Conservation (phyloP, 2,113 vertebrate genomes). For the Pandion haliaetus region DNA sequence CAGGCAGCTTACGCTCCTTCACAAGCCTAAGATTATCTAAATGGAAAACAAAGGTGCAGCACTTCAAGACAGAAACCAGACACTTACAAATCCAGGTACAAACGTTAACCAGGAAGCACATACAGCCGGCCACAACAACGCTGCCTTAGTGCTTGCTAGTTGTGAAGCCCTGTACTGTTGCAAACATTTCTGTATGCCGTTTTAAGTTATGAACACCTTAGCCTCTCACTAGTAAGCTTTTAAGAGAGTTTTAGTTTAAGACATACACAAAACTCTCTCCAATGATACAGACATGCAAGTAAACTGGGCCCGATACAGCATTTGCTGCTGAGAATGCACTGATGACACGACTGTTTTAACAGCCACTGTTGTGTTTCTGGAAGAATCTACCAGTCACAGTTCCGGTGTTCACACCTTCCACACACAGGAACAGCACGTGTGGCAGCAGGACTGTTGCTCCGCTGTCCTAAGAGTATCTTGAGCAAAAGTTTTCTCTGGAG, state of each 20-base stretch:
- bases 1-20: no score
- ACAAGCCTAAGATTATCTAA: background rate
- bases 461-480: accelerated
- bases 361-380: accelerated
- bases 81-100: accelerated
- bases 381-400: no score
- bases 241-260: background rate
- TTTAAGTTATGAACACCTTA: background rate
- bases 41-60: background rate
- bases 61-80: background rate
- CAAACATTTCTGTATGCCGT: background rate
- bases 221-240: background rate
- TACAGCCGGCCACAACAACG: accelerated
- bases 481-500: background rate
- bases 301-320: background rate
- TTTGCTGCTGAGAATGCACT: background rate
- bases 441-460: background rate
- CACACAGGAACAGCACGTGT: accelerated
- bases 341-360: no score
- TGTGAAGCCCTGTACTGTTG: accelerated
- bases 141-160: accelerated
- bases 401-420: background rate
- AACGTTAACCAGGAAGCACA: background rate
- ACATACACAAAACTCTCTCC: background rate
- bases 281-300: accelerated